Base-by-base conservation (phyloP, 2,888 invertebrate species). In the Dolichopus griseipennis region DNA sequence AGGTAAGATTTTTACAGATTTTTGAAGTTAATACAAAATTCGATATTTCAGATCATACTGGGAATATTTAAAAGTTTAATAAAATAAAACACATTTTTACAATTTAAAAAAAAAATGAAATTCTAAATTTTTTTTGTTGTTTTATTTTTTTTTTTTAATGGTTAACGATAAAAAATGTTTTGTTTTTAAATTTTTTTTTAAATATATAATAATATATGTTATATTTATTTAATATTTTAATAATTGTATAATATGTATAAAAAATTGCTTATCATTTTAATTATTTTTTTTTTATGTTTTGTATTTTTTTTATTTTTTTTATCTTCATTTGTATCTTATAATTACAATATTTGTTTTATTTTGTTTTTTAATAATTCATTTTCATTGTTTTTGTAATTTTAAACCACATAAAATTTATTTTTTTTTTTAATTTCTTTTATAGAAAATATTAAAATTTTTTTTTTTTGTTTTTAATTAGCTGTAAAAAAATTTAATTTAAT, bases 231-330 rank as follows among this genome's bases (percentile, higher is more conserved):
- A 52, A 52, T 52, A 52, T 12, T 52, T 52, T 18, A 52, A 52
- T 52, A 52, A 41, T 41, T 52, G 52, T 52, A 52, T 52, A 52
- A 52, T 18, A 52, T 52, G 52, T 52, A 52, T 52, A 52, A 52
- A 52, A 52, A 52, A 52, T 52, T 52, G 52, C 52, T 52, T 52
- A n/a, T 52, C 52, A 12, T 18, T 52, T 5, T 18, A n/a, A 3
- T 52, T 43, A 4, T 12, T 52, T 18, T 52, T 12, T 52, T 52
- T 52, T 18, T 4, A 52, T 12, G 18, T 52, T 18, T 52, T 52
- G 15, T 52, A 6, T 52, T 52, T 52, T 43, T 43, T 43, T 52
- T 7, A 37, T 37, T 37, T 7, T 37, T 37, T 37, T 8, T 37
- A 37, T 37, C 12, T 5, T 37, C 37, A 37, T 52, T 52, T 52